Evolutionary conservation across 2,113 vertebrate species (phyloP).

Genomic region (Lophius piscatorius): DNA sequence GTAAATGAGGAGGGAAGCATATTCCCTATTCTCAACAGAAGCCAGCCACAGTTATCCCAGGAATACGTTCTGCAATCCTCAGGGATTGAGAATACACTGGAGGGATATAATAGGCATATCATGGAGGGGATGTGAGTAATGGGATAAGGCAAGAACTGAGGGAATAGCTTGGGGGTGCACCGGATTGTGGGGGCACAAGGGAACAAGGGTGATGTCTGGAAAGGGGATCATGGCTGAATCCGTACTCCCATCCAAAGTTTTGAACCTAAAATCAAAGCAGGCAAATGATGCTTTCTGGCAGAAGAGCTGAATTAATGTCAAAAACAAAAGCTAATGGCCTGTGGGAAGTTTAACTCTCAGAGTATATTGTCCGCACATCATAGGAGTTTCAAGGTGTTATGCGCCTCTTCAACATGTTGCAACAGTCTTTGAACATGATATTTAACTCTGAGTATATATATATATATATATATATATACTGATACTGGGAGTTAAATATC

Average conservation of each 20-base stretch:
- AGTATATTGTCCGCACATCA: not conserved
- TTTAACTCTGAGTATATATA: conserved; percentile 31
- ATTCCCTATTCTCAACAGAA: conserved; percentile 57
- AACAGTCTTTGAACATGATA: conserved; percentile 40
- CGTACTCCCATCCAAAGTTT: conserved; percentile 28
- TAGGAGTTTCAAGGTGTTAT: conserved; percentile 9
- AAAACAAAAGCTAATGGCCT: conserved; percentile 5
- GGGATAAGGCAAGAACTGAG: conserved; percentile 54
- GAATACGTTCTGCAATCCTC: conserved; percentile 52
- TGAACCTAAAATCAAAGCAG: conserved; percentile 36
- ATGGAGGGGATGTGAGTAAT: conserved; percentile 62
- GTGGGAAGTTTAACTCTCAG: conserved; percentile 8
- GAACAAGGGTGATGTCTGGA: conserved; percentile 27
- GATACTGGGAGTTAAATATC: too few relatives aligned
- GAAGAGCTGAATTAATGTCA: conserved; percentile 6
- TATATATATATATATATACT: too few relatives aligned
- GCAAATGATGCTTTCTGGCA: conserved; percentile 11
- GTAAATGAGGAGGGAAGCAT: conserved; percentile 16
- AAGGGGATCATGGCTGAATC: conserved; percentile 24
- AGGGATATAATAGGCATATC: conserved; percentile 70
- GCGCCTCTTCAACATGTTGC: conserved; percentile 13
- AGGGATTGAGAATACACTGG: conserved; percentile 66
- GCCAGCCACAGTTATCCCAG: conserved; percentile 57
- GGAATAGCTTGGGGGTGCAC: conserved; percentile 19
- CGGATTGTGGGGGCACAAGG: conserved; percentile 15